Conservation (phyloP, 2,888 invertebrate genomes). For the Cryptus viduatorius region DNA sequence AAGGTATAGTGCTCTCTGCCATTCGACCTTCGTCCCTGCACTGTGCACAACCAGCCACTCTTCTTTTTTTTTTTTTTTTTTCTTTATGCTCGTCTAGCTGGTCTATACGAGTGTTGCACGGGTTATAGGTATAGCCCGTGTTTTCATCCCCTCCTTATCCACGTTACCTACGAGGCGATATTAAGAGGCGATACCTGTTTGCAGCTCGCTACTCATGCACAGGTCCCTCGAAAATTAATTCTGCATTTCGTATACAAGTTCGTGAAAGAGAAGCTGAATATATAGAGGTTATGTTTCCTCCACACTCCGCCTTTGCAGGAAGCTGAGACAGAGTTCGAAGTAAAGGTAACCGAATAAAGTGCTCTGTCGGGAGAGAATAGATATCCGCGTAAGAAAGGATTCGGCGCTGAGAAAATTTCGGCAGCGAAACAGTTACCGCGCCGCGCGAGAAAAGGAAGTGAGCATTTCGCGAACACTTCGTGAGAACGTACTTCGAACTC, state of each 20-base stretch:
- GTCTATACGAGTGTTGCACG: conserved; percentile 24
- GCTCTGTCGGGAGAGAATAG: background rate
- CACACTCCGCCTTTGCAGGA: conserved; percentile 47
- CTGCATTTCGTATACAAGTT: conserved; percentile 44
- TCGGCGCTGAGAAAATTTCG: background rate
- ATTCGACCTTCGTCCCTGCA: conserved; percentile 66
- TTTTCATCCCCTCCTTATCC: background rate
- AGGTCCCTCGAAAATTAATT: conserved; percentile 69
- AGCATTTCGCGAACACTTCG: background rate
- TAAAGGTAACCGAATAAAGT: background rate
- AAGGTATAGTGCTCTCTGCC: conserved; percentile 54
- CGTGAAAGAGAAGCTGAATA: conserved; percentile 30
- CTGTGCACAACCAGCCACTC: conserved; percentile 63
- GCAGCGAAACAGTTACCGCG: background rate
- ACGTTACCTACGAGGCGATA: background rate
- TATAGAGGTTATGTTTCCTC: conserved; percentile 36
- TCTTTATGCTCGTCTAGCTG: conserved; percentile 45
- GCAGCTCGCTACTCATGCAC: conserved; percentile 62
- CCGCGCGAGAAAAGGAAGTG: background rate
- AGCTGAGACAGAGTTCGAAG: conserved; percentile 34
- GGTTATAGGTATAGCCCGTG: background rate
- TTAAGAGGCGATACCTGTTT: conserved; percentile 64
- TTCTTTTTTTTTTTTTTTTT: conserved; percentile 53
- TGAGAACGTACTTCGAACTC: background rate
- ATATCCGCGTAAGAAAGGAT: background rate